A percentile compares a stretch with the other conserved stretches of the same genome.
Conservation (phyloP, 1,140 invertebrate genomes). For the Nymphalis io region DNA sequence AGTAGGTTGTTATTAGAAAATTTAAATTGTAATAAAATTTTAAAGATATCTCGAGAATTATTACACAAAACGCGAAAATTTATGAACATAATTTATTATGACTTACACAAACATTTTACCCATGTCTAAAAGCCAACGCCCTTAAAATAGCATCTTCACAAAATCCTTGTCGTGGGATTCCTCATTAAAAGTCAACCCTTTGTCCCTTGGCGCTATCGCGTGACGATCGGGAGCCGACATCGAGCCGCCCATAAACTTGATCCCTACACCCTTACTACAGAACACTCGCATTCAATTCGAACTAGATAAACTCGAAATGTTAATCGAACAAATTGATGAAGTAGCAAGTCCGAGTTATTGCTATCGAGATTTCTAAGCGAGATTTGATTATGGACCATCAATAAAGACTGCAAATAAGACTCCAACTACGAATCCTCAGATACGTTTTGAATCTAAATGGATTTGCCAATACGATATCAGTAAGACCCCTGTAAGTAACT, state of each 20-base stretch:
- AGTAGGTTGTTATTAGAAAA: no score
- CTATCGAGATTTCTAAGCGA: slow-evolving; percentile 29
- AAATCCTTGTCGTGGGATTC: slow-evolving; percentile 36
- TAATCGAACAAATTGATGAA: slow-evolving; percentile 34
- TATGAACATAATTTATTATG: background rate
- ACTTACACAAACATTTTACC: slow-evolving; percentile 8
- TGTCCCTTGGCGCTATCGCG: slow-evolving; percentile 48
- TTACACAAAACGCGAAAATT: background rate
- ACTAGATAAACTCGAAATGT: slow-evolving; percentile 23
- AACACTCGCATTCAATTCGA: slow-evolving; percentile 32
- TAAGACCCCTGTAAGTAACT: slow-evolving; percentile 27
- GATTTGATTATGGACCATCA: slow-evolving; percentile 25
- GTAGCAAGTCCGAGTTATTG: slow-evolving; percentile 23
- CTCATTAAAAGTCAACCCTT: slow-evolving; percentile 56
- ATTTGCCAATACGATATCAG: slow-evolving; percentile 18
- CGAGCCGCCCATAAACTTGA: slow-evolving; percentile 44
- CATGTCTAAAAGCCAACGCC: slow-evolving; percentile 12
- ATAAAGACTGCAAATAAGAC: slow-evolving; percentile 30
- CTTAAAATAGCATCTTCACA: slow-evolving; percentile 28
- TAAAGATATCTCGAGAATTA: no score
- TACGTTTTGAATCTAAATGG: slow-evolving; percentile 23
- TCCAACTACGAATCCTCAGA: slow-evolving; percentile 11
- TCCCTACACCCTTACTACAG: slow-evolving; percentile 31
- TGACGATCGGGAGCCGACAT: slow-evolving; percentile 52
- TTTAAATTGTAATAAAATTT: no score